Conservation (phyloP, 2,113 vertebrate genomes). For the Aix galericulata region DNA sequence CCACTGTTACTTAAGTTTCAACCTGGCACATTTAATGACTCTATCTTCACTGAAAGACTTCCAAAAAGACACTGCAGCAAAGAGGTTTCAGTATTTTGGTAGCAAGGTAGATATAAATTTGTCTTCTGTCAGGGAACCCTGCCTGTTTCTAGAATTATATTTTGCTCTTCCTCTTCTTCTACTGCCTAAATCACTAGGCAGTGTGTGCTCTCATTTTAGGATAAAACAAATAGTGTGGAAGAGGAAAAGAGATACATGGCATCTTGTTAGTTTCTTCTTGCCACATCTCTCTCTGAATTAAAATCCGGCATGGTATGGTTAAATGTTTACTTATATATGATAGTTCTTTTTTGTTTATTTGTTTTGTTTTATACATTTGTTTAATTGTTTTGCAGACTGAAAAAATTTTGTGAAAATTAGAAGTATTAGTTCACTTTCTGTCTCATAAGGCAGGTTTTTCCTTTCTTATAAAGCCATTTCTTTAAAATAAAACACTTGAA, state of each 20-base stretch:
- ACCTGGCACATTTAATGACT: neutral
- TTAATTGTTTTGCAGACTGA: neutral
- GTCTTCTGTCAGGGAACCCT: neutral
- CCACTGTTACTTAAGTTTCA: neutral
- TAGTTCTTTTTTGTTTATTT: neutral
- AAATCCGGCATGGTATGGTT: neutral
- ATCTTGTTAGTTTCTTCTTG: neutral
- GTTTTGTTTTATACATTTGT: neutral
- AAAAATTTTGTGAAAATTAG: neutral
- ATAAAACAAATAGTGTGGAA: neutral
- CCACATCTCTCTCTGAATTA: neutral
- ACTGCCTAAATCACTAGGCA: neutral
- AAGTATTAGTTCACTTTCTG: neutral
- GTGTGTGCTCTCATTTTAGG: rapidly evolving
- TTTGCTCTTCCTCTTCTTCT: neutral
- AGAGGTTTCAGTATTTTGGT: neutral
- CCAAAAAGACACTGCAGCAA: neutral
- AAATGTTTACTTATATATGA: neutral
- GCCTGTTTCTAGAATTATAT: neutral
- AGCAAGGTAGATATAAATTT: neutral
- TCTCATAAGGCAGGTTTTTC: rapidly evolving
- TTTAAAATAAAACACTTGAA: neutral
- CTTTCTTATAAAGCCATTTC: neutral
- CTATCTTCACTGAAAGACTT: neutral
- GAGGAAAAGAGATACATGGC: neutral